phyloP scores from a whole-genome alignment of 2,113 vertebrate species.

The Trichechus manatus region DNA sequence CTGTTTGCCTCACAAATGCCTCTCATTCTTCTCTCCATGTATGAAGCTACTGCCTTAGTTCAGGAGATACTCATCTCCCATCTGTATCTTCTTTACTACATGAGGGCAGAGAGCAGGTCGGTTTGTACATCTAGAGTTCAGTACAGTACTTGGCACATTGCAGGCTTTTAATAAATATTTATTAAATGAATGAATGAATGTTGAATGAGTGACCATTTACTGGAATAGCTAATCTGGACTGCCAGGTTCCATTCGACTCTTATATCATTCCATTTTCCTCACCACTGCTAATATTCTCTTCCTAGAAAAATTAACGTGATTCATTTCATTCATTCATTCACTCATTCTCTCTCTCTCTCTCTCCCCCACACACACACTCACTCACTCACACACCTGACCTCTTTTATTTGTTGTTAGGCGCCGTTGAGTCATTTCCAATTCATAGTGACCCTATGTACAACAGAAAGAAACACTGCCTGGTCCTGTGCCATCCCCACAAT shows the following conservation, averaged over 20 bases:
- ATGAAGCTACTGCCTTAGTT: neutral
- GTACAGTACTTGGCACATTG: neutral
- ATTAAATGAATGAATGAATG: neutral
- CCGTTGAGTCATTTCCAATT: too few species aligned
- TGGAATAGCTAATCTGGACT: neutral
- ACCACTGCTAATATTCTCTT: neutral
- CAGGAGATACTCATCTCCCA: neutral
- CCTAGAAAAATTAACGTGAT: neutral
- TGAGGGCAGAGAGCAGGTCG: neutral
- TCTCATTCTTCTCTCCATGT: neutral
- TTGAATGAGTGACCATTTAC: neutral
- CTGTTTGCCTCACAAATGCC: neutral
- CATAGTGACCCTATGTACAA: too few species aligned
- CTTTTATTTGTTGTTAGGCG: too few species aligned
- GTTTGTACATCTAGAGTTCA: neutral
- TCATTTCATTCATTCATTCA: neutral
- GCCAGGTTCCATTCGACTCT: neutral
- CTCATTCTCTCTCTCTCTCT: neutral
- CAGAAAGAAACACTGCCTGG: too few species aligned
- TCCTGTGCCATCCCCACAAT: too few species aligned
- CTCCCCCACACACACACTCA: too few species aligned
- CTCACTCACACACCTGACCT: neutral
- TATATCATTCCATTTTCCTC: neutral
- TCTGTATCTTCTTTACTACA: neutral
- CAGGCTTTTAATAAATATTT: neutral